Conservation (phyloP, 2,113 vertebrate genomes). For the human region GRCh38 chr14:31759001-31759500, state of each 20-base stretch:
- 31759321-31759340: not conserved
- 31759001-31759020: not conserved
- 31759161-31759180: slow-evolving; percentile 5
- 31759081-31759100: not conserved
- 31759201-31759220: not conserved
- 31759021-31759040: not conserved
- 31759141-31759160: not conserved
- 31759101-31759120: not conserved
- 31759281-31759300: not conserved
- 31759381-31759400: not conserved
- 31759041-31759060: not conserved
- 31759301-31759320: not conserved
- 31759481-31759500: not conserved
- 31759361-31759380: not conserved
- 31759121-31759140: not conserved
- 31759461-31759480: not conserved
- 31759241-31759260: not conserved
- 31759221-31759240: not conserved
- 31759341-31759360: not conserved
- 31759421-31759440: not conserved
- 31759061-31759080: not conserved
- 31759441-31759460: not conserved
- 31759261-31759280: not conserved
- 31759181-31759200: not conserved
- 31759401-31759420: not conserved